Conservation (phyloP, 2,113 vertebrate genomes). For the Neogale vison region DNA sequence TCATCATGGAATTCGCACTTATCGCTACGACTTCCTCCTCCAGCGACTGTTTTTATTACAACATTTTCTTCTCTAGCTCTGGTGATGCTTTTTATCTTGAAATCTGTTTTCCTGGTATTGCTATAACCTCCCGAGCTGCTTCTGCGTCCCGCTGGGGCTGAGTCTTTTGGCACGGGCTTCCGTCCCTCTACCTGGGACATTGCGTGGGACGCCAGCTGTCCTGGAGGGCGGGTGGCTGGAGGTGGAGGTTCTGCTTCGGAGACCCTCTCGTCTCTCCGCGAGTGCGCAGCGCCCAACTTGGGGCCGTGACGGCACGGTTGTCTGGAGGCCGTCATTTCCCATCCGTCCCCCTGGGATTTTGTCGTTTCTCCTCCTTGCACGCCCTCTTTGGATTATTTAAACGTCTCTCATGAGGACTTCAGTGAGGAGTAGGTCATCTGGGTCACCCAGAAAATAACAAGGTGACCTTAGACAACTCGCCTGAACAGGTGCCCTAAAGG, state of each 20-base stretch:
- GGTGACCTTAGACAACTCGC: neutral
- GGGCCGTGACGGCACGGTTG: neutral
- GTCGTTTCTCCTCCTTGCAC: neutral
- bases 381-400: neutral
- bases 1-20: neutral
- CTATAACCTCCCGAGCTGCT: too few species aligned
- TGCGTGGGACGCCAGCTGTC: neutral
- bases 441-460: neutral
- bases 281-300: fast-evolving
- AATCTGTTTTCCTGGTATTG: neutral
- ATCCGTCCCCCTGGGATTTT: neutral
- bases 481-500: neutral
- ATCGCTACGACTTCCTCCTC: neutral
- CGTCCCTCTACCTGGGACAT: neutral
- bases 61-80: neutral
- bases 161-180: neutral
- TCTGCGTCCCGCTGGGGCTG: fast-evolving
- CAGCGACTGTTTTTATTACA: neutral
- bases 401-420: neutral
- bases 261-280: neutral
- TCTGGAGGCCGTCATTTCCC: too few species aligned
- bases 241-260: too few species aligned
- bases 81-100: neutral
- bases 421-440: neutral
- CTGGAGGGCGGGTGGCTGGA: neutral